Conservation (phyloP, 2,113 vertebrate species). For the Coracopsis vasa region DNA sequence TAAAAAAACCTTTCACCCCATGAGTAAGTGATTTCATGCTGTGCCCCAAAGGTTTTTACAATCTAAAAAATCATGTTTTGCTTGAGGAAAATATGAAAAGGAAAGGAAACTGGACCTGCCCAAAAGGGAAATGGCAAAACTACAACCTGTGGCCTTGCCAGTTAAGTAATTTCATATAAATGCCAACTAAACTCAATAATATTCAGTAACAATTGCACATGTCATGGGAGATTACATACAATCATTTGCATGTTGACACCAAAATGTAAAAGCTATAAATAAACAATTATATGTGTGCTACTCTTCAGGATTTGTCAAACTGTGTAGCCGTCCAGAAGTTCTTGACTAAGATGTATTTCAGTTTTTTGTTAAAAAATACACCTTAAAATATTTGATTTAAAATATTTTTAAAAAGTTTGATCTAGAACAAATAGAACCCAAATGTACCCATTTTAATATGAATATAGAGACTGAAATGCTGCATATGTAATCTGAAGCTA, state of each 20-base stretch:
- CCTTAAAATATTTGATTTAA: background rate
- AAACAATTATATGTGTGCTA: background rate
- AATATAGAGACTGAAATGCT: background rate
- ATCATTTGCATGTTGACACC: background rate
- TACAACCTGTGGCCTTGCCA: background rate
- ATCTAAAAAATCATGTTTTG: background rate
- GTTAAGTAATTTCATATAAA: background rate
- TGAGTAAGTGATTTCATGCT: background rate
- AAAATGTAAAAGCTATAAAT: background rate
- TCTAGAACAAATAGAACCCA: background rate
- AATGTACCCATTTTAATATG: background rate
- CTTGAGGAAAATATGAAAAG: background rate
- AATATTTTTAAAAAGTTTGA: background rate
- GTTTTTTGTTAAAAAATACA: background rate
- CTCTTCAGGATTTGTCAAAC: background rate
- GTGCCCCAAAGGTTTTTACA: background rate
- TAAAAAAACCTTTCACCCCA: background rate
- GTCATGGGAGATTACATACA: background rate
- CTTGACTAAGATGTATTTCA: background rate
- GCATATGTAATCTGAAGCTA: accelerated
- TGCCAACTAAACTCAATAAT: background rate
- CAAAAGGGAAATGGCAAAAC: background rate
- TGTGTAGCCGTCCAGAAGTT: background rate
- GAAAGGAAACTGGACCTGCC: background rate
- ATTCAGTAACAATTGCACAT: background rate